Base-by-base conservation (phyloP, 2,113 vertebrate species). In the Murina feae region DNA sequence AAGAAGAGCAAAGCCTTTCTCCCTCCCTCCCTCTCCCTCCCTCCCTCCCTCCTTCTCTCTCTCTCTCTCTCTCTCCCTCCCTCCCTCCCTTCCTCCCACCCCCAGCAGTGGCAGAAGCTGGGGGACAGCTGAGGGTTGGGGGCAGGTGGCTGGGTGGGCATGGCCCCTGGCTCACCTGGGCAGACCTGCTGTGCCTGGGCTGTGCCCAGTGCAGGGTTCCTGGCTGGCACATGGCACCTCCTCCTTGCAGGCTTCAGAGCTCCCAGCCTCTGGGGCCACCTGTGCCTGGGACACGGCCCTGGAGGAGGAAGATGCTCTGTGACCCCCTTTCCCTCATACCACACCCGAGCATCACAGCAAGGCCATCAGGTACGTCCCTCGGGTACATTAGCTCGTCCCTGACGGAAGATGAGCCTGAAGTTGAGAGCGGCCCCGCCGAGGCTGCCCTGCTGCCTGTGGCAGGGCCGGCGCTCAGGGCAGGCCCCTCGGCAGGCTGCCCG, bases 241-340 rank as follows among this genome's bases (percentile, higher is more conserved):
- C 2, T 5, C 5, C 0, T 37, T 60, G 60, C 51, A 2, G 4
- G 6, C 65, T 0, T 0, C 28, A 42, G 23, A 47, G 71, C 21
- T 25, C 18, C 39, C 42, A 47, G 86, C 42, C 92, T 53, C 44
- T 71, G 10, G 16, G 21, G n/a, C 12, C 25, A 35, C 20, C 8
- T 5, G 1, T 25, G 68, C 17, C 51, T 37, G 35, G 60, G 55
- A 63, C 11, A 23, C 16, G 68, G 14, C 4, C 14, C 14, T 1
- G 16, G 71, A 16, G 51, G 60, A 89, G 53, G 25, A 84, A 71
- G 53, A 18, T 37, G 42, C 18, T 87, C 20, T 42, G 5, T 6
- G n/a, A 47, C 51, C 13, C 21, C 39, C 28, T 7, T 60, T 74
- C 7, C 35, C 28, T 86, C 85, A 90, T 10, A 30, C 9, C 17